phyloP scores from a whole-genome alignment of 2,888 invertebrate species.

The Drosophila emarginata region DNA sequence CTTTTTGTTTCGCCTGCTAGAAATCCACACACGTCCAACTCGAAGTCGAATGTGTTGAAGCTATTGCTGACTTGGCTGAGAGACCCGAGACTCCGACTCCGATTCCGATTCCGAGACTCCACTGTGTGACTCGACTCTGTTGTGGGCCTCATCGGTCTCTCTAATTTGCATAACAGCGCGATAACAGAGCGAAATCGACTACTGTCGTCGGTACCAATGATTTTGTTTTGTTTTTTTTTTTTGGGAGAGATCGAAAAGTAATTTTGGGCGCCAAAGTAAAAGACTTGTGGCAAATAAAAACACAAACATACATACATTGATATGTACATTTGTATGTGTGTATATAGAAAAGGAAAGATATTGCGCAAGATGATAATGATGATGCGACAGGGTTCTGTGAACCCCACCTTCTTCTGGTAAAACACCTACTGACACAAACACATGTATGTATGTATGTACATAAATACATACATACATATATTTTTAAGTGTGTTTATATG shows the following conservation, averaged over 20 bases:
- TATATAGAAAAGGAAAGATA: conserved; percentile 37
- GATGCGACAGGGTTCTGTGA: conserved; percentile 51
- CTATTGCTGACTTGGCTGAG: conserved; percentile 38
- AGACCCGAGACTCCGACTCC: background rate
- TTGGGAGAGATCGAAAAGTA: conserved; percentile 3
- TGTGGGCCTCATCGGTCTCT: background rate
- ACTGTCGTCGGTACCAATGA: background rate
- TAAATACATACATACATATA: background rate
- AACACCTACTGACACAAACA: conserved; percentile 7
- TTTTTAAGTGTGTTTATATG: background rate
- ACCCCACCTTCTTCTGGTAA: conserved; percentile 50
- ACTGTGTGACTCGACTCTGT: background rate
- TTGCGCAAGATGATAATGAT: conserved; percentile 49
- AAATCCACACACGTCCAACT: conserved; percentile 54
- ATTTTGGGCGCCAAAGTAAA: conserved; percentile 13
- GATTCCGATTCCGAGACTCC: background rate
- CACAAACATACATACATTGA: no score
- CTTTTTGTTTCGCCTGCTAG: conserved; percentile 74
- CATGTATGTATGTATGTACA: background rate
- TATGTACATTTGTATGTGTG: no score
- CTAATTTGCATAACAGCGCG: conserved; percentile 29
- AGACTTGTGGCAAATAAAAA: background rate
- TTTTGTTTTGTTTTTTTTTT: background rate
- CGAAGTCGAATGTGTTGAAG: conserved; percentile 45
- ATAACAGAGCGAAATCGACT: conserved; percentile 28